Base-by-base conservation (phyloP, 2,888 invertebrate genomes). In the Acanthoscelides obtectus region DNA sequence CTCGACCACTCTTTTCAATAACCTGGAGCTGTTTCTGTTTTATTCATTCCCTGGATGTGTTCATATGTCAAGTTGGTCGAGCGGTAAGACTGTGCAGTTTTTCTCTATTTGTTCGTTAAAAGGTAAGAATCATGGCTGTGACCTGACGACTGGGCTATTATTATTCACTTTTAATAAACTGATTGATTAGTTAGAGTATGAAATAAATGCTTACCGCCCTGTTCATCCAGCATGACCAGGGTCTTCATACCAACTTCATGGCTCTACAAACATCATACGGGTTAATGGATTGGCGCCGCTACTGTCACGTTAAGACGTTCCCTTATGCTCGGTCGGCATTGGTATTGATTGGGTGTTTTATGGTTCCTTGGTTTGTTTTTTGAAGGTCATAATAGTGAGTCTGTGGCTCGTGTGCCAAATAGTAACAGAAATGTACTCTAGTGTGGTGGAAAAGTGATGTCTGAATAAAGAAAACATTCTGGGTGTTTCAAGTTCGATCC, bases 171-270 rank as follows among this genome's bases (percentile, higher is more conserved):
- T 45, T 45, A 45, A 45, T 1, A 45, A 45, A 1, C 45, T 45
- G 45, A 45, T 45, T 45, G 45, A 45, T 45, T 45, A 45, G 45
- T 6, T 45, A 45, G 45, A 17, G 19, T 67, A 20, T 67, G 22
- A 79, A 81, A 79, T 87, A 88, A 88, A 91, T 91, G 92, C 96
- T 96, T 95, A 98, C 97, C 97, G 94, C 98, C 98, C 94, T 98
- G 98, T 91, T 98, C 98, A 92, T 98, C 98, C 93, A 98, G 93
- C 94, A 97, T 97, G 89, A 98, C 98, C 91, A 98, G 94, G 90
- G 97, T 95, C 91, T 96, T 95, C 93, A 98, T 98, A 89, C 98
- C 98, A 89, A 97, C 98, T 91, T 98, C 98, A 92, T 98, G 97
- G 92, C 97, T 97, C 98, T 98, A 94, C 92, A 94, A 93, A 91